Evolutionary conservation across 1,140 invertebrate species (phyloP).

Genomic region (Cotesia chilonis): DNA sequence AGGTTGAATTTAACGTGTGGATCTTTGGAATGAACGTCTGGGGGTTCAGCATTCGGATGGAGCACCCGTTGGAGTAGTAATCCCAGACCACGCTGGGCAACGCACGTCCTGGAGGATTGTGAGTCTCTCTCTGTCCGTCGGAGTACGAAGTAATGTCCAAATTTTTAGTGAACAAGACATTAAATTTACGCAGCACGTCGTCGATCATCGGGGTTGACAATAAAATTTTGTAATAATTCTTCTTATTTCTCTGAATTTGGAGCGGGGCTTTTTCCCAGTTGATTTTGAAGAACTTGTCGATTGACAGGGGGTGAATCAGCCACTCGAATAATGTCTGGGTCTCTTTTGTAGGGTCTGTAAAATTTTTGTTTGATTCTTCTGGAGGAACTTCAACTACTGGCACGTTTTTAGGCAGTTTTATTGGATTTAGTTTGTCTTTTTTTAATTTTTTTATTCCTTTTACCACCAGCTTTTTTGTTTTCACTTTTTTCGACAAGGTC

Average conservation of each 20-base stretch:
- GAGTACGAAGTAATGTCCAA: slow-evolving; percentile 89
- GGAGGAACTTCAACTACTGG: no score
- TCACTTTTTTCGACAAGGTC: not conserved
- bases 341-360: slow-evolving; percentile 29
- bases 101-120: slow-evolving; percentile 83
- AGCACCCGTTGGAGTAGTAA: slow-evolving; percentile 89
- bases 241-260: slow-evolving; percentile 73
- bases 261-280: slow-evolving; percentile 86
- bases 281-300: slow-evolving; percentile 49
- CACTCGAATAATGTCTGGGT: slow-evolving; percentile 3
- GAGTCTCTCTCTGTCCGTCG: slow-evolving; percentile 82
- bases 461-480: not conserved
- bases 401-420: no score
- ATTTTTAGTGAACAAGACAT: slow-evolving; percentile 85
- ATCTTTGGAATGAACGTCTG: slow-evolving; percentile 82
- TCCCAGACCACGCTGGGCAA: slow-evolving; percentile 88
- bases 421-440: not conserved
- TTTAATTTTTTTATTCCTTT: not conserved
- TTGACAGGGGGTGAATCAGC: slow-evolving; percentile 35
- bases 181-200: slow-evolving; percentile 77
- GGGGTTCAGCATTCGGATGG: slow-evolving; percentile 91
- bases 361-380: slow-evolving; percentile 23
- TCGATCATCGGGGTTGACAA: slow-evolving; percentile 82
- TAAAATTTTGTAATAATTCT: slow-evolving; percentile 76
- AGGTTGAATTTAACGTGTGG: slow-evolving; percentile 73